A percentile compares a stretch with the other conserved stretches of the same genome.
Conservation (phyloP, 1,140 invertebrate species). For the Drosophila kanapiae region DNA sequence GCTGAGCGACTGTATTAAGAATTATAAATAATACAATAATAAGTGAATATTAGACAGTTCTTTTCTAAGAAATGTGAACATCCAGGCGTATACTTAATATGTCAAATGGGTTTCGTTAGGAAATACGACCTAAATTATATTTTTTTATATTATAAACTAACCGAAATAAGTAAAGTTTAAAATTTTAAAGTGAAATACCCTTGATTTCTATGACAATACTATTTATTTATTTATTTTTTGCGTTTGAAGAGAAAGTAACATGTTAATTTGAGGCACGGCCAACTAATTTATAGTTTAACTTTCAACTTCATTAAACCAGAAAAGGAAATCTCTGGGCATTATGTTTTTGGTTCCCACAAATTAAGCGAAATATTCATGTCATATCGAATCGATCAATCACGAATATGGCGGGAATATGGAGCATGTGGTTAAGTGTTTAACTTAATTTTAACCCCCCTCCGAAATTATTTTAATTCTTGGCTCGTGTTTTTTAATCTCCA, state of each 20-base stretch:
- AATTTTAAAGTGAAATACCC: too few relatives aligned
- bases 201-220: too few relatives aligned
- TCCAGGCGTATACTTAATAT: constrained; percentile 23
- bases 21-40: neutral
- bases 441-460: constrained; percentile 19
- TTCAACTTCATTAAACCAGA: constrained; percentile 1
- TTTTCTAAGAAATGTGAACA: neutral
- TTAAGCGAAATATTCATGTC: constrained; percentile 23
- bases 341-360: constrained; percentile 12
- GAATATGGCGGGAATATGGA: constrained; percentile 32
- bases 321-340: constrained; percentile 14
- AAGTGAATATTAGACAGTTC: neutral
- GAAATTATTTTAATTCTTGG: constrained; percentile 33
- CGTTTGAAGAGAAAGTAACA: constrained; percentile 12
- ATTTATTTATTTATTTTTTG: neutral
- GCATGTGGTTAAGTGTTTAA: constrained; percentile 41
- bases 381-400: constrained; percentile 33
- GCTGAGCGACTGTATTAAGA: neutral
- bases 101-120: neutral
- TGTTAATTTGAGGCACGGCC: constrained; percentile 25
- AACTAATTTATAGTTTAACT: constrained; percentile 21
- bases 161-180: too few relatives aligned
- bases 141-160: too few relatives aligned
- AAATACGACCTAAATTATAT: too few relatives aligned
- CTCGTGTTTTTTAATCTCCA: constrained; percentile 39